These are phyloP conservation scores for Drosophila formosana DNA, from an alignment of 2,888 invertebrate species.

Conservation along the genomic window DNA sequence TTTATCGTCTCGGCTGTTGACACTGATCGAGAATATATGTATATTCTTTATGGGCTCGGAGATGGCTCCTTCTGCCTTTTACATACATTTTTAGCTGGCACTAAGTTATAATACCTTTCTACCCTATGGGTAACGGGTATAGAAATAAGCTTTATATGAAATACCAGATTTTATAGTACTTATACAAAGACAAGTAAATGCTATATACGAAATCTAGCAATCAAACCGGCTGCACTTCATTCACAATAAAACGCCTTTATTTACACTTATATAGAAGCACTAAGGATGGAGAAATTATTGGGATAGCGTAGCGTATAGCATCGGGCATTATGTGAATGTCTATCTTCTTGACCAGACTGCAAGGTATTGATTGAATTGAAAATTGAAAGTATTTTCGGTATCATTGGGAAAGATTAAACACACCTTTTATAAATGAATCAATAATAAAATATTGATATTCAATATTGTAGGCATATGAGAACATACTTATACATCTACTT, in stretches of 20 bases:
- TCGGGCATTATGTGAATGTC: not conserved
- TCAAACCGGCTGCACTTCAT: not conserved
- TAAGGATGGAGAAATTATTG: not conserved
- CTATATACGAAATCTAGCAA: not conserved
- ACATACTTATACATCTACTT: too few species aligned
- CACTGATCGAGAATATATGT: too few species aligned
- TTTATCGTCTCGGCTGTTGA: too few species aligned
- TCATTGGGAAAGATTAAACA: not conserved
- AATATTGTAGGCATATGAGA: too few species aligned
- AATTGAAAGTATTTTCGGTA: not conserved
- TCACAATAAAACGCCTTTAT: not conserved
- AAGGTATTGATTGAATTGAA: not conserved
- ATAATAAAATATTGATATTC: too few species aligned
- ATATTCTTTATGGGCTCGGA: too few species aligned
- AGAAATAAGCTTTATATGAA: not conserved
- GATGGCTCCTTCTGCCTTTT: too few species aligned
- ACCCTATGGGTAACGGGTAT: too few species aligned
- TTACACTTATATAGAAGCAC: not conserved
- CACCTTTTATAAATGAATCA: too few species aligned
- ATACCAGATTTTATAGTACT: not conserved
- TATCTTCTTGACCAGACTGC: not conserved
- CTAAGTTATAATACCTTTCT: too few species aligned
- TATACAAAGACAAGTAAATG: not conserved
- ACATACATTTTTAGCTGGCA: too few species aligned
- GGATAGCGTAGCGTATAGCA: not conserved